These are phyloP conservation scores for Tanytarsus gracilentus DNA, from an alignment of 2,888 invertebrate genomes.

Conservation along the genomic window DNA sequence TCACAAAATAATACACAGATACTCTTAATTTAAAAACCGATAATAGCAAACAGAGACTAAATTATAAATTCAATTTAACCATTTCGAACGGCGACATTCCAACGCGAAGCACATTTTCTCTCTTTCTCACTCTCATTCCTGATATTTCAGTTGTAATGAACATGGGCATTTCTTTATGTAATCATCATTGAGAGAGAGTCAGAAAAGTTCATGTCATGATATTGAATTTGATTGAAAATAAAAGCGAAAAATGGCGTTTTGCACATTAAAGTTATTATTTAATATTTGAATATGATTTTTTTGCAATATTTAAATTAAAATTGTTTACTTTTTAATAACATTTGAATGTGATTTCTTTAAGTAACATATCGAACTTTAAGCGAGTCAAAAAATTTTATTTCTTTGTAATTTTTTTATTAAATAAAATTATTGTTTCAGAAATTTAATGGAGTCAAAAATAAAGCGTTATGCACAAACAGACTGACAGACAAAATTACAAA, in stretches of 20 bases:
- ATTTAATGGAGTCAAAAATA: not conserved
- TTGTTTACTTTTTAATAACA: no score
- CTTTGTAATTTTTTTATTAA: not conserved
- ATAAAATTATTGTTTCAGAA: no score
- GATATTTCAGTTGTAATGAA: constrained; percentile 10
- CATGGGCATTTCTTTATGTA: not conserved
- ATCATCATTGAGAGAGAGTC: not conserved
- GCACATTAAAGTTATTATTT: not conserved
- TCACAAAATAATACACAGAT: not conserved
- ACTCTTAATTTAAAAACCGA: constrained; percentile 8
- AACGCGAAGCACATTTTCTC: not conserved
- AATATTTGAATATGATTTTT: not conserved
- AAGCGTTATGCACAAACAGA: not conserved
- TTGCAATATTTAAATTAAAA: no score
- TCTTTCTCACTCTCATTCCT: not conserved
- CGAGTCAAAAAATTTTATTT: no score
- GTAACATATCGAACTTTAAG: no score
- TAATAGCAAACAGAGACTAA: constrained; percentile 2
- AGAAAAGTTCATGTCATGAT: constrained; percentile 20
- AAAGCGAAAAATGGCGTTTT: not conserved
- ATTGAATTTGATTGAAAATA: constrained; percentile 12
- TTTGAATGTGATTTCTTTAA: no score
- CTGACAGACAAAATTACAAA: not conserved
- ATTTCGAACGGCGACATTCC: constrained; percentile 19
- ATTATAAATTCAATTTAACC: constrained; percentile 23